Evolutionary conservation across 2,113 vertebrate species (phyloP), one percentile per base, ranked within the genome.

Genomic region (Athene noctua): DNA sequence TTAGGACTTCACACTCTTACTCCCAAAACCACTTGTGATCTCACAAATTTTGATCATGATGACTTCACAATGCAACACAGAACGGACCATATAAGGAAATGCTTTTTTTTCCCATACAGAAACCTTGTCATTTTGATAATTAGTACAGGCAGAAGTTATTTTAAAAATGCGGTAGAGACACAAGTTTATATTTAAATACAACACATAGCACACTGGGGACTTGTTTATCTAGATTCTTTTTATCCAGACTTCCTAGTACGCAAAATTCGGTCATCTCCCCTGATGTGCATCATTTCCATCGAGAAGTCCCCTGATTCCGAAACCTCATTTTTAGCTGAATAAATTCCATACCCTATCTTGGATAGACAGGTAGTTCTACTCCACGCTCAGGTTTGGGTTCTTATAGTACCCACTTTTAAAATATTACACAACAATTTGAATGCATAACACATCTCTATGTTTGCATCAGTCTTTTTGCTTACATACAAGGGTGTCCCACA

Each of bases 391-490:
- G 15, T 65, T 54, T 2, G 1, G 2, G 6, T 62, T 84, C 58
- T 46, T 16, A 59, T 9, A 44, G 20, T 8, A 54, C 8, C 9
- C 7, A 30, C 21, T 70, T 92, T 21, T 49, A 59, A 68, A 74
- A 15, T 17, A 38, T 46, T 65, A n/a, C 11, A 49, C 77, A 88
- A 79, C 22, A n/a, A 23, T 47, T 34, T 81, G 34, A 55, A 26
- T 67, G 54, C 22, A 23, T 38, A 52, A 67, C 13, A 30, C 10
- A 15, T 13, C 11, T 61, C 58, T 4, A 1, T 46, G 59, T 47
- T 47, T 27, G 8, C 0, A 0, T 8, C 46, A 55, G 18, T 23
- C 12, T 25, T n/a, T 22, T 29, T 34, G 15, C 29, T 61, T 42
- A 40, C 10, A 11, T 30, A 36, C 1, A 9, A 59, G 51, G 5